Percentiles rank a stretch among this genome's conserved stretches.
Evolutionary conservation across 2,888 invertebrate species (phyloP).

Genomic region (Cantharis rustica): DNA sequence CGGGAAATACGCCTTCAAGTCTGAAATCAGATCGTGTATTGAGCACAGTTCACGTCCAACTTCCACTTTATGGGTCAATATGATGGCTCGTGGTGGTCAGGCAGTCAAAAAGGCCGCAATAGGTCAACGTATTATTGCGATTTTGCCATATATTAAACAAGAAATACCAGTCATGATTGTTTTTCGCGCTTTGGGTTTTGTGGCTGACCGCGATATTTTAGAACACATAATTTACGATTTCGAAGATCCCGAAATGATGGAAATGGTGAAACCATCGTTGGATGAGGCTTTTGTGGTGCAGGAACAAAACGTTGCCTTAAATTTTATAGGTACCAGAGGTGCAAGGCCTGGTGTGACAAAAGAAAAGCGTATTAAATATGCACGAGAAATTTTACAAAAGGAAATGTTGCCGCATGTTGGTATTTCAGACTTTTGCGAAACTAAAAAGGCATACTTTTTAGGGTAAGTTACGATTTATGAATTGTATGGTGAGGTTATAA

Average conservation of each 20-base stretch:
- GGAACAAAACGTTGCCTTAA: slow-evolving; percentile 97
- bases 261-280: slow-evolving; percentile 98
- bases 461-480: slow-evolving; percentile 59
- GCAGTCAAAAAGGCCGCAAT: slow-evolving; percentile 98
- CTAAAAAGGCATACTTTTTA: slow-evolving; percentile 97
- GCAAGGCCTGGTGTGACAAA: slow-evolving; percentile 98
- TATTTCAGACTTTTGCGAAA: slow-evolving; percentile 99
- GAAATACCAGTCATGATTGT: slow-evolving; percentile 99
- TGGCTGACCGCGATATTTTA: slow-evolving; percentile 97
- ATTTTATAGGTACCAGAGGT: slow-evolving; percentile 98
- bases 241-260: slow-evolving; percentile 99
- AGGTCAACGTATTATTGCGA: slow-evolving; percentile 97
- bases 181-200: slow-evolving; percentile 93
- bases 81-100: slow-evolving; percentile 99
- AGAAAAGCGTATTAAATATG: slow-evolving; percentile 99
- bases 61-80: slow-evolving; percentile 98
- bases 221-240: slow-evolving; percentile 99
- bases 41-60: slow-evolving; percentile 95
- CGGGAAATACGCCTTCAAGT: slow-evolving; percentile 98
- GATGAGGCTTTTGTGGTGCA: slow-evolving; percentile 99
- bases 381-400: slow-evolving; percentile 98
- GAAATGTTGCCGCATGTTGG: slow-evolving; percentile 99
- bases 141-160: slow-evolving; percentile 98
- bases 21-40: slow-evolving; percentile 94
- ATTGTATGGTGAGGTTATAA: not conserved